Percentiles rank a stretch among this genome's conserved stretches.
These are phyloP conservation scores for Pseudanteris insignis DNA, from an alignment of 2,888 invertebrate species.

Conservation along the genomic window DNA sequence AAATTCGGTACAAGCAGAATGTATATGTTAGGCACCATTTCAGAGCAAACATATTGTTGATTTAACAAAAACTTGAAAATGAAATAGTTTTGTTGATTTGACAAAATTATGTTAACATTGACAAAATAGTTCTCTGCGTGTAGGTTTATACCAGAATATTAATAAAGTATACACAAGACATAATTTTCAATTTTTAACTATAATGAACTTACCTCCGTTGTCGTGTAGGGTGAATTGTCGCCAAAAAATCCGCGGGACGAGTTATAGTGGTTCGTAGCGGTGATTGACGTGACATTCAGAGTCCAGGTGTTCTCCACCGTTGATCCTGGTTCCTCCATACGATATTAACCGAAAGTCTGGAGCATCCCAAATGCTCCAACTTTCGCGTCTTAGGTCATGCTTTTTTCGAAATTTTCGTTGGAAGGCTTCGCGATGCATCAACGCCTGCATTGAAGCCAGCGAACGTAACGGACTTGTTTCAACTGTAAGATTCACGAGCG, in stretches of 20 bases:
- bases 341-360: constrained; percentile 63
- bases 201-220: constrained; percentile 62
- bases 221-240: constrained; percentile 65
- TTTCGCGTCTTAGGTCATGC: constrained; percentile 45
- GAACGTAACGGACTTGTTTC: constrained; percentile 30
- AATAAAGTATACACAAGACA: background rate
- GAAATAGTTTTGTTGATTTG: too few relatives aligned
- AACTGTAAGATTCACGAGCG: constrained; percentile 27
- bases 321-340: constrained; percentile 65
- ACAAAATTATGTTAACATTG: too few relatives aligned
- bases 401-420: constrained; percentile 46
- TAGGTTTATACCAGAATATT: too few relatives aligned
- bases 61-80: too few relatives aligned
- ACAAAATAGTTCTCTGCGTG: too few relatives aligned
- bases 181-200: too few relatives aligned
- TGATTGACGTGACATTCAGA: constrained; percentile 60
- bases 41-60: too few relatives aligned
- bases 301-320: constrained; percentile 63
- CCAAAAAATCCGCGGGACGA: constrained; percentile 62
- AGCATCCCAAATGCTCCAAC: constrained; percentile 63
- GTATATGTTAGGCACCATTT: too few relatives aligned
- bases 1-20: too few relatives aligned
- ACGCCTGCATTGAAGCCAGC: constrained; percentile 45
- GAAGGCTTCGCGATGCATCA: constrained; percentile 33
- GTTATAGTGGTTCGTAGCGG: constrained; percentile 54